Conservation (phyloP, 2,113 vertebrate species). For the Eptesicus fuscus region DNA sequence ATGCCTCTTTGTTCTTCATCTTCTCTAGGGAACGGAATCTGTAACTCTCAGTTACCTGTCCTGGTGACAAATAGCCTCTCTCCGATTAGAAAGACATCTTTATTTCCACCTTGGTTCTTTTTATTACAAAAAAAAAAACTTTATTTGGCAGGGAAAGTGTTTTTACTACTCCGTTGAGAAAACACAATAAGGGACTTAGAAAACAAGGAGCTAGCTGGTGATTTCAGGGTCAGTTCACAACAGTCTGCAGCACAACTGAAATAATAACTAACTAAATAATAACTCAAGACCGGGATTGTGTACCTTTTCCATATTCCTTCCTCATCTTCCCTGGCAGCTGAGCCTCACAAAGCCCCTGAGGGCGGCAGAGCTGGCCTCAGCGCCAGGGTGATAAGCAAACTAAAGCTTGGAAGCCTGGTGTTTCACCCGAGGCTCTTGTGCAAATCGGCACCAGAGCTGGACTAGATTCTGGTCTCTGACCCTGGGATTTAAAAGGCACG, state of each 20-base stretch:
- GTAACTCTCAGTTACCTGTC: background rate
- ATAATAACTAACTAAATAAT: too few relatives aligned
- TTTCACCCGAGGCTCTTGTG: background rate
- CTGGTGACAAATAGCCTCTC: background rate
- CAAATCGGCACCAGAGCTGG: background rate
- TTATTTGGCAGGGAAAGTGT: background rate
- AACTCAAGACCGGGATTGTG: background rate
- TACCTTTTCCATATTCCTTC: background rate
- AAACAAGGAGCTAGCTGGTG: background rate
- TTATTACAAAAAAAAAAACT: background rate
- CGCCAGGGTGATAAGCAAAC: background rate
- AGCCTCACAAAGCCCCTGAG: background rate
- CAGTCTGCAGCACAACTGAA: background rate
- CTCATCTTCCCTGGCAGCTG: background rate
- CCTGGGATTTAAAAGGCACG: background rate
- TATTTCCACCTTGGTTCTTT: background rate
- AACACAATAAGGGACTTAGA: background rate
- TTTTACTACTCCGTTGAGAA: background rate
- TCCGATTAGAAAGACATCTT: conserved; percentile 23
- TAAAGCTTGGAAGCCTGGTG: background rate
- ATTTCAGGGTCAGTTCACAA: background rate
- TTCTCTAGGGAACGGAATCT: conserved; percentile 35
- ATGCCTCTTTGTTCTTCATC: background rate
- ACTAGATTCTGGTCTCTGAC: background rate
- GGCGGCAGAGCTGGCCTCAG: accelerated